Evolutionary conservation across 1,140 invertebrate genomes (phyloP).

Genomic region (Saxidomus purpurata): DNA sequence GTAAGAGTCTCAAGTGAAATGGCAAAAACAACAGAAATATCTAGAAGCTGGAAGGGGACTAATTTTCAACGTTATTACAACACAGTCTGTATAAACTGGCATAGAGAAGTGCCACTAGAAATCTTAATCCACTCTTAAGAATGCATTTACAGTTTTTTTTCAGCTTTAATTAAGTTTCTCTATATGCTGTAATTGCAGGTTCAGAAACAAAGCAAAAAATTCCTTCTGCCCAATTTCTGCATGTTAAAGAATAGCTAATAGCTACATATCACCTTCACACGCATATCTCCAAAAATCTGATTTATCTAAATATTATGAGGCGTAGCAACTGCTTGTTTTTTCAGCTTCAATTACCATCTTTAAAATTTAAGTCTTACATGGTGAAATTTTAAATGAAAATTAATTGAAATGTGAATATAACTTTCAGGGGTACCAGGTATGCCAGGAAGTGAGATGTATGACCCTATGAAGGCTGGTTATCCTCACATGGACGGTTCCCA

Average conservation of each 20-base stretch:
- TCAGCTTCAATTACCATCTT: no score
- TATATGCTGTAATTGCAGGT: neutral
- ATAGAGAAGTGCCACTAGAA: neutral
- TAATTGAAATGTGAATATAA: no score
- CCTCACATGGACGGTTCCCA: constrained; percentile 82
- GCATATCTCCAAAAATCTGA: no score
- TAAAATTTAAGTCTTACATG: no score
- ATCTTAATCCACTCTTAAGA: neutral
- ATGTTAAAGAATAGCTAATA: no score
- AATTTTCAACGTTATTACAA: constrained; percentile 5
- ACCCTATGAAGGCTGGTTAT: constrained; percentile 84
- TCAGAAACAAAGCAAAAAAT: neutral
- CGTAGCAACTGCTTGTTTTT: no score
- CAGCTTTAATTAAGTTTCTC: neutral
- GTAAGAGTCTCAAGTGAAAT: neutral
- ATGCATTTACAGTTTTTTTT: neutral
- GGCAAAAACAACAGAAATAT: neutral
- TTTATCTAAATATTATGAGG: no score
- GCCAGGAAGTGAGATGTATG: constrained; percentile 86
- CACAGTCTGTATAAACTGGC: neutral
- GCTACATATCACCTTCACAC: no score
- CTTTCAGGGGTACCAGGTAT: constrained; percentile 85
- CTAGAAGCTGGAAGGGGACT: neutral
- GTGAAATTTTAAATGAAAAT: no score
- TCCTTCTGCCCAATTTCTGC: no score